A percentile compares a stretch with the other conserved stretches of the same genome.
phyloP scores from a whole-genome alignment of 2,888 invertebrate species.

The Pollenia labialis region DNA sequence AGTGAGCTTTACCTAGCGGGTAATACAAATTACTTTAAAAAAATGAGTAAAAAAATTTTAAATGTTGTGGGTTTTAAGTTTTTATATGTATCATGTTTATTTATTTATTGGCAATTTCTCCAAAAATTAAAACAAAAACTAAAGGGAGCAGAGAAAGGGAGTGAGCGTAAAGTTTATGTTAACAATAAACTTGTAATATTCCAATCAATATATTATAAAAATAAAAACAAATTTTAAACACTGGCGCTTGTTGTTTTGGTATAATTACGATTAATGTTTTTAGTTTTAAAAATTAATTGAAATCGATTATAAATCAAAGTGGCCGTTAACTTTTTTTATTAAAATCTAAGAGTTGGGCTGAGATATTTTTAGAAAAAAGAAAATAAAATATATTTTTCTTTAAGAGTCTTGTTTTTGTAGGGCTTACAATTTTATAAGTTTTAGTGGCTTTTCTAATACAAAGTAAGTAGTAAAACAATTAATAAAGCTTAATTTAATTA shows the following conservation, averaged over 20 bases:
- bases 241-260: slow-evolving; percentile 52
- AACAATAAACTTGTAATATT: slow-evolving; percentile 33
- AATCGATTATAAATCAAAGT: slow-evolving; percentile 53
- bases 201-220: slow-evolving; percentile 24
- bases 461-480: slow-evolving; percentile 38
- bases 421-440: slow-evolving; percentile 36
- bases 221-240: slow-evolving; percentile 52
- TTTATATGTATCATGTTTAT: neutral
- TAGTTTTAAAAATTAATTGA: neutral
- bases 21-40: slow-evolving; percentile 40
- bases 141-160: slow-evolving; percentile 15
- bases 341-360: slow-evolving; percentile 24
- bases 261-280: slow-evolving; percentile 7
- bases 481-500: slow-evolving; percentile 55
- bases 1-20: slow-evolving; percentile 65
- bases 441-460: slow-evolving; percentile 19
- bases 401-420: slow-evolving; percentile 39
- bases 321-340: slow-evolving; percentile 9
- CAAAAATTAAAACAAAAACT: neutral
- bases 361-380: slow-evolving; percentile 6
- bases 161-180: neutral
- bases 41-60: slow-evolving; percentile 21
- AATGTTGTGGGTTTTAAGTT: slow-evolving; percentile 29
- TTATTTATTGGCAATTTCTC: neutral
- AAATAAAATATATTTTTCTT: slow-evolving; percentile 18